phyloP scores from a whole-genome alignment of 2,888 invertebrate genomes.

The Chrysopilus asiliformis region DNA sequence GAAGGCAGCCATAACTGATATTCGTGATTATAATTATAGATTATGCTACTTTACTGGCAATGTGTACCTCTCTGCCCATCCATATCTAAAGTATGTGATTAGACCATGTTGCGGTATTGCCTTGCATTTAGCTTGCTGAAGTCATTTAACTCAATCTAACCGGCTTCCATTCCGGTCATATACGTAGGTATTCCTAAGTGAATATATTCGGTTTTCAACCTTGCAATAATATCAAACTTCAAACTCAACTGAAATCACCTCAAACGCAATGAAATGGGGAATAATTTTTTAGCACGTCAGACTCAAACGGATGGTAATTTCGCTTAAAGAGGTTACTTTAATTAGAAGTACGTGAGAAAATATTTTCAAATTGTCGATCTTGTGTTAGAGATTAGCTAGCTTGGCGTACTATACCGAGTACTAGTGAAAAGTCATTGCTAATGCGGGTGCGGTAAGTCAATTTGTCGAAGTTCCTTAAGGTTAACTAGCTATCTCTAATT shows the following conservation, averaged over 20 bases:
- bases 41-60: constrained; percentile 13
- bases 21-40: constrained; percentile 15
- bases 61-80: constrained; percentile 8
- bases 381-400: too few relatives aligned
- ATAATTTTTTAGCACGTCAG: constrained; percentile 12
- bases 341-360: constrained; percentile 14
- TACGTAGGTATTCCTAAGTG: not conserved
- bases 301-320: constrained; percentile 13
- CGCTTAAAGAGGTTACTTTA: constrained; percentile 12
- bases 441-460: too few relatives aligned
- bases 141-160: too few relatives aligned
- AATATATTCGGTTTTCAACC: not conserved
- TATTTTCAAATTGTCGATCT: too few relatives aligned
- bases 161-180: too few relatives aligned
- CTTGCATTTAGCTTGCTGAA: constrained; percentile 1
- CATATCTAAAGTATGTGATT: constrained; percentile 5
- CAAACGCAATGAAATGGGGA: constrained; percentile 5
- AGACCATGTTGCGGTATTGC: constrained; percentile 4
- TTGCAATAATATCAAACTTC: too few relatives aligned
- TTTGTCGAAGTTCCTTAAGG: too few relatives aligned
- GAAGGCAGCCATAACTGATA: constrained; percentile 13
- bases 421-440: too few relatives aligned
- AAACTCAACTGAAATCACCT: constrained; percentile 1
- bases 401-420: too few relatives aligned
- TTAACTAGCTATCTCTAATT: too few relatives aligned